Evolutionary conservation across 1,140 invertebrate genomes (phyloP).

Genomic region (Choristoneura fumiferana): DNA sequence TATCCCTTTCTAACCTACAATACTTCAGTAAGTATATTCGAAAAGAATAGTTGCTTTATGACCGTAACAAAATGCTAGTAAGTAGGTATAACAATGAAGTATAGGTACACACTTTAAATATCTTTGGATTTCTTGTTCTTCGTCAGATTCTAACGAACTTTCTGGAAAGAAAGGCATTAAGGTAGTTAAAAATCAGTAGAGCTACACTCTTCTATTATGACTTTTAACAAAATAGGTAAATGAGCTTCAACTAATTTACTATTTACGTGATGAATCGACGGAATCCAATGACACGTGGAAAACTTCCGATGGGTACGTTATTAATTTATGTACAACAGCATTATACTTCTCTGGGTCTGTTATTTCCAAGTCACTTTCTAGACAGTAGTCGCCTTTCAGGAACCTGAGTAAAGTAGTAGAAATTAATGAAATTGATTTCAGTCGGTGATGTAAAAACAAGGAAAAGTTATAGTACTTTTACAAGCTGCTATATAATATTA

Average conservation of each 20-base stretch:
- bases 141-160: constrained; percentile 44
- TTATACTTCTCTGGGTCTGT: constrained; percentile 24
- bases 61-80: too few species aligned
- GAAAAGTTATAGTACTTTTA: too few species aligned
- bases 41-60: too few species aligned
- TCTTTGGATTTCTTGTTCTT: constrained; percentile 30
- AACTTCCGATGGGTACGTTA: constrained; percentile 37
- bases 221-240: too few species aligned
- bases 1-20: too few species aligned
- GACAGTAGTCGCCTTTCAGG: constrained; percentile 55
- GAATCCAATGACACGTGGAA: constrained; percentile 24
- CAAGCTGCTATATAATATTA: too few species aligned
- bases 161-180: constrained; percentile 38
- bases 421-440: too few species aligned
- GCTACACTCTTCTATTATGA: too few species aligned
- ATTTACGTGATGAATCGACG: constrained; percentile 2
- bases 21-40: too few species aligned
- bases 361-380: constrained; percentile 46
- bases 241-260: not conserved
- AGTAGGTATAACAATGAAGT: too few species aligned
- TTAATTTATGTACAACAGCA: constrained; percentile 9
- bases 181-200: not conserved
- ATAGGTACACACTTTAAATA: constrained; percentile 8
- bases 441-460: too few species aligned
- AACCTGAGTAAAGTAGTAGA: constrained; percentile 33